A percentile compares a stretch with the other conserved stretches of the same genome.
These are phyloP conservation scores for Archilochus colubris DNA, from an alignment of 2,113 vertebrate species.

Conservation along the genomic window DNA sequence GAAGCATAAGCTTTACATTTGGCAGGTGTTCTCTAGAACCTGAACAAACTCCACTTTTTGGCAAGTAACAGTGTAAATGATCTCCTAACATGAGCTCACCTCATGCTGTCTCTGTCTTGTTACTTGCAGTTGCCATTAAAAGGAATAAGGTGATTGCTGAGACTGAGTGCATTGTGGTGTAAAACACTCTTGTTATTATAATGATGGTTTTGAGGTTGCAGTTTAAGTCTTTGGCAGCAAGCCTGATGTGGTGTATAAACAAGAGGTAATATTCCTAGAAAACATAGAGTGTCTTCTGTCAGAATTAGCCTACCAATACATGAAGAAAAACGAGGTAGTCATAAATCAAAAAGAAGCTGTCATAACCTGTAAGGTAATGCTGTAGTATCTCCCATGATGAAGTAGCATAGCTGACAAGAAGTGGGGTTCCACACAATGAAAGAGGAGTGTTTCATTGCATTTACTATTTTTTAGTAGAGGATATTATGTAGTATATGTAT, in stretches of 20 bases:
- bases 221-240: neutral
- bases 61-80: neutral
- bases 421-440: neutral
- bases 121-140: neutral
- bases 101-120: neutral
- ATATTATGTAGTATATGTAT: neutral
- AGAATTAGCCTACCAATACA: neutral
- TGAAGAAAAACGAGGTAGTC: neutral
- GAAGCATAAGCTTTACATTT: neutral
- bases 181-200: constrained; percentile 19
- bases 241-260: neutral
- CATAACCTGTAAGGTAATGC: neutral
- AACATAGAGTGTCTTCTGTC: neutral
- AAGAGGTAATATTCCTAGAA: neutral
- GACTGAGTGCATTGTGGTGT: neutral
- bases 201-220: neutral
- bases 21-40: neutral
- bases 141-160: neutral
- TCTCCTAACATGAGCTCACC: neutral
- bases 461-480: neutral
- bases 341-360: neutral
- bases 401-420: neutral
- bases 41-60: neutral
- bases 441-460: neutral
- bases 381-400: neutral